phyloP scores from a whole-genome alignment of 1,140 invertebrate species.

The Apis cerana region DNA sequence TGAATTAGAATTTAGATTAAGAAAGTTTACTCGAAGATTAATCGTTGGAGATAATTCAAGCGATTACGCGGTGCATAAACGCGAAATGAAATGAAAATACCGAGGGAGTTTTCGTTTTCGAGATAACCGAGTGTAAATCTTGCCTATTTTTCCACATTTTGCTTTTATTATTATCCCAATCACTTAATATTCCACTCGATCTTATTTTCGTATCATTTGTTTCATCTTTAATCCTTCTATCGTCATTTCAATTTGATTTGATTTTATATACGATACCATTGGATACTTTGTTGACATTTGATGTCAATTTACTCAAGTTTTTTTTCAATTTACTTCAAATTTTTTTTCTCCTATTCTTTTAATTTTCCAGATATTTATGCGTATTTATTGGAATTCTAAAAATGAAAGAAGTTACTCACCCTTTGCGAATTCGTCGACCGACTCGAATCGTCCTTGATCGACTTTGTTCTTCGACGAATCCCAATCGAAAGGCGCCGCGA shows the following conservation, averaged over 20 bases:
- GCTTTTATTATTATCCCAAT: background rate
- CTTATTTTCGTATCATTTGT: background rate
- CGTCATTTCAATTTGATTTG: too few species aligned
- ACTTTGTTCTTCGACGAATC: slow-evolving; percentile 91
- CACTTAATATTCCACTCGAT: too few species aligned
- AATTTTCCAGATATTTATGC: too few species aligned
- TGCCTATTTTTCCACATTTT: background rate
- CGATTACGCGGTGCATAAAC: background rate
- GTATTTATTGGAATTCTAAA: background rate
- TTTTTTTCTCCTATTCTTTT: too few species aligned
- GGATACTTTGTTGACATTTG: too few species aligned
- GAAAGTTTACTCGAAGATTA: background rate
- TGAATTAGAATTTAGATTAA: background rate
- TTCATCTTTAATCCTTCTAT: too few species aligned
- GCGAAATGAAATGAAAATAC: background rate
- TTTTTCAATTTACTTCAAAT: too few species aligned
- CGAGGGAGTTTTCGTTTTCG: background rate
- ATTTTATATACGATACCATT: too few species aligned
- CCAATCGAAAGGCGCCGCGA: slow-evolving; percentile 90
- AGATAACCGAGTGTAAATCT: background rate
- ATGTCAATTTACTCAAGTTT: too few species aligned
- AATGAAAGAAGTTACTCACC: slow-evolving; percentile 70
- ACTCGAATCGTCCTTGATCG: slow-evolving; percentile 88
- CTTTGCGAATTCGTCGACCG: slow-evolving; percentile 85
- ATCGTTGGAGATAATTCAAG: background rate